Evolutionary conservation across 2,113 vertebrate genomes (phyloP).

Genomic region (Psittacara wagleri): DNA sequence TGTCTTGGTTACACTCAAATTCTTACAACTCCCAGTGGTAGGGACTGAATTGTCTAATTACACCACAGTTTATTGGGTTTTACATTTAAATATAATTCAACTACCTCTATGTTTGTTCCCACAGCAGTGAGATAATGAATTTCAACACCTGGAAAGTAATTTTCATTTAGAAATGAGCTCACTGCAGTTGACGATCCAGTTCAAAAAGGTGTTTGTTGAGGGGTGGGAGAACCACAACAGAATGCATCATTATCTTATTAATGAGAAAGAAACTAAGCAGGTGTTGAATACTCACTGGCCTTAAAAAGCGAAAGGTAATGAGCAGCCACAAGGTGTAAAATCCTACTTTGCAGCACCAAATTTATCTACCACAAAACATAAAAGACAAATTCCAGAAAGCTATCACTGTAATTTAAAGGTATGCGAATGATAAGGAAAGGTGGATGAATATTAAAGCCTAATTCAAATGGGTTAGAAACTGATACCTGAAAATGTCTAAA

Average conservation of each 20-base stretch:
- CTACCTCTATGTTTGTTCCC: background rate
- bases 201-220: background rate
- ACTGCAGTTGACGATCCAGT: conserved; percentile 3
- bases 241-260: conserved; percentile 2
- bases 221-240: background rate
- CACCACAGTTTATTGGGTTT: background rate
- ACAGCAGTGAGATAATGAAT: background rate
- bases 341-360: background rate
- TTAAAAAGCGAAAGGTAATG: background rate
- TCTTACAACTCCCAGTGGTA: background rate
- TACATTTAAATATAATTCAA: background rate
- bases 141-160: conserved; percentile 28
- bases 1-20: background rate
- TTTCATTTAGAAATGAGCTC: background rate
- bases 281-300: background rate
- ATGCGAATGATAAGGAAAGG: background rate
- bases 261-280: background rate
- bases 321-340: background rate
- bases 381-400: background rate
- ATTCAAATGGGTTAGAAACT: background rate
- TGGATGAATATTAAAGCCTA: background rate
- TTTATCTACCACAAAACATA: background rate
- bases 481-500: background rate
- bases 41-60: background rate
- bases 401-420: background rate